Percentiles rank a stretch among this genome's conserved stretches.
Evolutionary conservation across 1,140 invertebrate species (phyloP).

Genomic region (Eufriesea mexicana): DNA sequence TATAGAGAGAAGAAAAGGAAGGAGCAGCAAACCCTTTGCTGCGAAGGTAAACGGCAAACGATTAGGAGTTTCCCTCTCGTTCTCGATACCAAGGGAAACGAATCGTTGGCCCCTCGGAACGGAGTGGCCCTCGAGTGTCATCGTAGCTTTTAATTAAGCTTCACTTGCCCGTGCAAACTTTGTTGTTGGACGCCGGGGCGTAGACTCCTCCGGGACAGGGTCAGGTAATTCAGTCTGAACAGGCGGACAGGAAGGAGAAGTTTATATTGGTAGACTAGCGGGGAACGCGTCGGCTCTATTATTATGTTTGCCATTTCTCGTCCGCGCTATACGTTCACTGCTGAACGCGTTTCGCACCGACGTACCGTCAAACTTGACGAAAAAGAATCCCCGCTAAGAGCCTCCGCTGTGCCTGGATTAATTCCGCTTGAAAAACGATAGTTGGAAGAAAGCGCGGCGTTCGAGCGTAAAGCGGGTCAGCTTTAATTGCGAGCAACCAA

Average conservation of each 20-base stretch:
- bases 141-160: slow-evolving; percentile 72
- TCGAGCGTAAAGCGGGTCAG: slow-evolving; percentile 8
- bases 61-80: slow-evolving; percentile 43
- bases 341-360: neutral
- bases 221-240: slow-evolving; percentile 67
- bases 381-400: neutral
- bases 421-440: neutral
- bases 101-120: slow-evolving; percentile 42
- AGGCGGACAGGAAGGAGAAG: slow-evolving; percentile 65
- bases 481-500: slow-evolving; percentile 4
- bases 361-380: neutral
- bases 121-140: slow-evolving; percentile 67
- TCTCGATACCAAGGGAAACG: slow-evolving; percentile 54
- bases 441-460: neutral
- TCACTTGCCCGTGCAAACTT: slow-evolving; percentile 67
- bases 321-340: slow-evolving; percentile 20
- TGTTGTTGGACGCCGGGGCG: slow-evolving; percentile 63
- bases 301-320: slow-evolving; percentile 59
- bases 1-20: too few species aligned
- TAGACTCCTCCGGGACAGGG: slow-evolving; percentile 62
- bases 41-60: slow-evolving; percentile 57
- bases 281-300: slow-evolving; percentile 62
- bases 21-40: neutral
- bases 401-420: neutral
- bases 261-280: slow-evolving; percentile 66